These are phyloP conservation scores for Drosophila paranaensis DNA, from an alignment of 2,888 invertebrate species.

Conservation along the genomic window DNA sequence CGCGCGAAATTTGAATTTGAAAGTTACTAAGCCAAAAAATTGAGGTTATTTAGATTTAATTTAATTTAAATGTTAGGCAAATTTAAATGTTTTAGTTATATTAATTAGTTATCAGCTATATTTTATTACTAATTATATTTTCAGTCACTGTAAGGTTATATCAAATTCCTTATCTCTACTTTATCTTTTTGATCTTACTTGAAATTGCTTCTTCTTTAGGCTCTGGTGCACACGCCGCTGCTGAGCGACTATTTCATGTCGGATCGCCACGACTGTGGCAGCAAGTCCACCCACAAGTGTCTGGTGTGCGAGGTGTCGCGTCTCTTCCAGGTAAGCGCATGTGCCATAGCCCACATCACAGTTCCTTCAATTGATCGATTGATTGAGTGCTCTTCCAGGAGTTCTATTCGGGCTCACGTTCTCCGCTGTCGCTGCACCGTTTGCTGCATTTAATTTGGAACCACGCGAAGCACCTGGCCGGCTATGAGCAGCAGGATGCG, in stretches of 20 bases:
- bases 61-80: neutral
- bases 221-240: slow-evolving; percentile 97
- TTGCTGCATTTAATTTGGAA: slow-evolving; percentile 98
- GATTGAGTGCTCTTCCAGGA: slow-evolving; percentile 85
- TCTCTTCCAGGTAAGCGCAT: slow-evolving; percentile 92
- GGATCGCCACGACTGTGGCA: slow-evolving; percentile 93
- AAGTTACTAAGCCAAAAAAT: neutral
- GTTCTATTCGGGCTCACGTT: slow-evolving; percentile 96
- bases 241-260: slow-evolving; percentile 97
- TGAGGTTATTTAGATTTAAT: neutral
- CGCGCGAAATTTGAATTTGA: neutral
- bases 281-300: slow-evolving; percentile 89
- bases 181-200: neutral
- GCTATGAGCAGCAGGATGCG: slow-evolving; percentile 99
- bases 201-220: slow-evolving; percentile 85
- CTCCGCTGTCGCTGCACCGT: slow-evolving; percentile 94
- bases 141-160: neutral
- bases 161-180: neutral
- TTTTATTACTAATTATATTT: neutral
- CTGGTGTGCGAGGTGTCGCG: slow-evolving; percentile 98
- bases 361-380: neutral
- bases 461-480: slow-evolving; percentile 96
- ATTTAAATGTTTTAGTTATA: neutral
- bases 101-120: neutral
- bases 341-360: slow-evolving; percentile 2